These are phyloP conservation scores for Lasioglossum leucozonium DNA, from an alignment of 2,888 invertebrate genomes.

Conservation along the genomic window DNA sequence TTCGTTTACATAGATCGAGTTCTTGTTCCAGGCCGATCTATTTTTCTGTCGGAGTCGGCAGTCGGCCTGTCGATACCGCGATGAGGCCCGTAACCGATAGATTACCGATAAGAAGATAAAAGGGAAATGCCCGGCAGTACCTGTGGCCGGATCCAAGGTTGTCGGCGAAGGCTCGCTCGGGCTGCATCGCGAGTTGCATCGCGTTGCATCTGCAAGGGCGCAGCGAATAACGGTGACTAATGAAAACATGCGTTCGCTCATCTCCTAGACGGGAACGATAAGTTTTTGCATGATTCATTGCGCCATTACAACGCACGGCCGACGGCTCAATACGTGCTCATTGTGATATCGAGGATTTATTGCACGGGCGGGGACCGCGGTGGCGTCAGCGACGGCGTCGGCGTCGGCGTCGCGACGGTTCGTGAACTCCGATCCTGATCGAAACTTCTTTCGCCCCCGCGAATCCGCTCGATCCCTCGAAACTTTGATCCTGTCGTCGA, in stretches of 20 bases:
- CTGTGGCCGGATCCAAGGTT: conserved; percentile 41
- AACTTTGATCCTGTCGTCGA: conserved; percentile 49
- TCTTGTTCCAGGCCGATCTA: conserved; percentile 17
- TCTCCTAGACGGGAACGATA: conserved; percentile 68
- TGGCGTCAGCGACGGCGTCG: conserved; percentile 26
- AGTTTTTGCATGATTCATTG: conserved; percentile 73
- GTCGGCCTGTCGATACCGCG: conserved; percentile 1
- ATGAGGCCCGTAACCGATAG: conserved; percentile 57
- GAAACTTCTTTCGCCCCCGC: conserved; percentile 51
- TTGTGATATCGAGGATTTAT: conserved; percentile 73
- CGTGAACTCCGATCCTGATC: conserved; percentile 45
- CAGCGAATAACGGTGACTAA: conserved; percentile 71
- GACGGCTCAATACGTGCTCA: conserved; percentile 72
- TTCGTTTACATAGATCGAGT: conserved; percentile 8
- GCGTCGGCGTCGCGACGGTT: conserved; percentile 12
- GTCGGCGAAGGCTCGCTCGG: conserved; percentile 17
- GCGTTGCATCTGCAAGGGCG: conserved; percentile 54
- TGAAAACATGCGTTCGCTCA: conserved; percentile 71
- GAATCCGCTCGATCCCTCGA: conserved; percentile 12
- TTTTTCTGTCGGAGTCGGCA: conserved; percentile 11
- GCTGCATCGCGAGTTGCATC: conserved; percentile 27
- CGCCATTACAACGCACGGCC: conserved; percentile 68
- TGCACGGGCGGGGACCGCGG: conserved; percentile 59
- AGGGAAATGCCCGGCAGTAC: conserved; percentile 51
- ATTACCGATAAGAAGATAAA: conserved; percentile 63